Percentiles rank a stretch among this genome's conserved stretches.
Evolutionary conservation across 2,113 vertebrate species (phyloP).

Genomic region (Hydropotes inermis): DNA sequence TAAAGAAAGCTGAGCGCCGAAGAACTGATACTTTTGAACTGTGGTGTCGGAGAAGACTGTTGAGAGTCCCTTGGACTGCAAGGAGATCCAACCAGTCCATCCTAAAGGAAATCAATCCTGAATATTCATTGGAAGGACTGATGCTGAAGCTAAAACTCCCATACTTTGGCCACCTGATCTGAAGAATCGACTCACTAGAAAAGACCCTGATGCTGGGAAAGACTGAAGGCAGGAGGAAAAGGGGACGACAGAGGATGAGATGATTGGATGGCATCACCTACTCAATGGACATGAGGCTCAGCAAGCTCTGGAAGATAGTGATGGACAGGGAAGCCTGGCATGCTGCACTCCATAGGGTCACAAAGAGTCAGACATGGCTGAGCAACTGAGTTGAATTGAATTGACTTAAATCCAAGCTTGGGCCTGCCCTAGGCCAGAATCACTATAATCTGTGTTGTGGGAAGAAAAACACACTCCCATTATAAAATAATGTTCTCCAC

Average conservation of each 20-base stretch:
- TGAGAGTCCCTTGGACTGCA: background rate
- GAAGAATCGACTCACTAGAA: background rate
- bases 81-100: background rate
- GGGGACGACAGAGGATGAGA: background rate
- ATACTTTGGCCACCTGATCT: background rate
- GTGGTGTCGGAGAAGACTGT: background rate
- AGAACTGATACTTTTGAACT: background rate
- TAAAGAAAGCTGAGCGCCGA: background rate
- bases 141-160: background rate
- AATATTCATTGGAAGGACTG: background rate
- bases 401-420: background rate
- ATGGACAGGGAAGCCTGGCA: background rate
- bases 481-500: conserved; percentile 26
- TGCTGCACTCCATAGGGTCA: background rate
- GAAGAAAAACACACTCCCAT: background rate
- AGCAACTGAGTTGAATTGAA: background rate
- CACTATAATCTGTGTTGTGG: background rate
- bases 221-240: background rate
- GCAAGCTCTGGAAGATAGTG: background rate
- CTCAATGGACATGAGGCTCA: background rate
- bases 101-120: background rate
- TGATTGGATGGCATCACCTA: background rate
- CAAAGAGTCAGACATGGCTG: background rate
- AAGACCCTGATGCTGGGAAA: background rate
- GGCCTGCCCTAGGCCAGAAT: background rate